Conservation (phyloP, 2,797 vertebrate species). For the Menidia menidia region DNA sequence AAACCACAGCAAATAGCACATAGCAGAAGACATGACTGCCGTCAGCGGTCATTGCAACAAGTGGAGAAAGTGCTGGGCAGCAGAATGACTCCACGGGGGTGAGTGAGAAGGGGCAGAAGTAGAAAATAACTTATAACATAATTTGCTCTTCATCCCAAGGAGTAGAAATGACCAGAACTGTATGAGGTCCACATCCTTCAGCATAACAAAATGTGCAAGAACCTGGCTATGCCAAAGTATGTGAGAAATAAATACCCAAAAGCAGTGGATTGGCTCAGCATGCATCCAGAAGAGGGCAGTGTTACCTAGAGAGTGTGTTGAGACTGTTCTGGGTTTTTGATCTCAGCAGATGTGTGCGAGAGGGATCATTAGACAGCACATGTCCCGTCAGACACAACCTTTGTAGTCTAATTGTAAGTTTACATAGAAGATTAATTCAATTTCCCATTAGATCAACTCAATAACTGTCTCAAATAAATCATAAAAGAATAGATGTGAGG, state of each 20-base stretch:
- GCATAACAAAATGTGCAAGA: background rate
- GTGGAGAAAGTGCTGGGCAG: slow-evolving; percentile 27
- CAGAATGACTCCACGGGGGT: slow-evolving; percentile 16
- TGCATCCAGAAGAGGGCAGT: slow-evolving; percentile 74
- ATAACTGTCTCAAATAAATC: slow-evolving; percentile 25
- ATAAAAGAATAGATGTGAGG: background rate
- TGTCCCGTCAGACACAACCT: slow-evolving; percentile 48
- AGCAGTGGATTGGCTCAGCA: slow-evolving; percentile 8
- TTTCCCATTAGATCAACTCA: slow-evolving; percentile 26
- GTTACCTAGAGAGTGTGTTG: slow-evolving; percentile 30
- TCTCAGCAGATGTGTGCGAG: slow-evolving; percentile 57
- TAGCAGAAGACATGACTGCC: slow-evolving; percentile 62
- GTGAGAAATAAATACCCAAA: background rate
- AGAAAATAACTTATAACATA: background rate
- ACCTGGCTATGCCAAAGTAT: background rate
- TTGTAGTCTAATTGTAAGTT: slow-evolving; percentile 49
- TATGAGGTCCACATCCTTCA: slow-evolving; percentile 1
- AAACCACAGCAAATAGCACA: slow-evolving; percentile 67
- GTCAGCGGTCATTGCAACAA: slow-evolving; percentile 47
- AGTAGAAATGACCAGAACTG: background rate
- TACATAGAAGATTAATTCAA: slow-evolving; percentile 37
- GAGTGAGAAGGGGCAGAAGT: background rate
- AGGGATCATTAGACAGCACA: slow-evolving; percentile 58
- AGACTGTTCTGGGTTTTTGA: slow-evolving; percentile 19
- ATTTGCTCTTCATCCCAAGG: background rate